Percentiles rank a stretch among this genome's conserved stretches.
Evolutionary conservation across 2,113 vertebrate genomes (phyloP).

Genomic region (Capreolus pygargus): DNA sequence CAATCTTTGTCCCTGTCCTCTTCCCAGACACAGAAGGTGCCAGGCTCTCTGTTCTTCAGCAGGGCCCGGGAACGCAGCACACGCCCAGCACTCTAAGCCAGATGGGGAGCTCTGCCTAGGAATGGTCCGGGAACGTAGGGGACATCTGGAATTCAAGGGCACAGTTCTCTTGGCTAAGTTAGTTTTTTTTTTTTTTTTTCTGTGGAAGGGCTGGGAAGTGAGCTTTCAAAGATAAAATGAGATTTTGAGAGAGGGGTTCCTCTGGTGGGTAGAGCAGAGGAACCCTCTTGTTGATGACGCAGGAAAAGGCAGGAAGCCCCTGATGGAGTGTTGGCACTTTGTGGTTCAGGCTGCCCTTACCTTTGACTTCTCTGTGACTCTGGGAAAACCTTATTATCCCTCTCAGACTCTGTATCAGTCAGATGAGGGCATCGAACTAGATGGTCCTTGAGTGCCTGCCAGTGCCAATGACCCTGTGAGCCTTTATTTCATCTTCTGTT

Average conservation of each 20-base stretch:
- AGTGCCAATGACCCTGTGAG: neutral
- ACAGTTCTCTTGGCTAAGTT: neutral
- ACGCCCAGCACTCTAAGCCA: neutral
- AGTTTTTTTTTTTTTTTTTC: neutral
- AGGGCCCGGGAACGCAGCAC: neutral
- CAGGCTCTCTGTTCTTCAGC: neutral
- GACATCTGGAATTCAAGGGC: conserved; percentile 43
- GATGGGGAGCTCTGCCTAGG: neutral
- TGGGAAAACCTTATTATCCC: neutral
- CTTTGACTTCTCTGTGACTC: neutral
- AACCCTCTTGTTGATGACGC: neutral
- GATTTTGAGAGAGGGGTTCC: neutral
- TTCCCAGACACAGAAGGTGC: neutral
- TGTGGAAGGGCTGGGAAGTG: neutral
- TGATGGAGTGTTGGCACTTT: neutral
- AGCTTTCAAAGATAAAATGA: neutral
- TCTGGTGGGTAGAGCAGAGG: neutral
- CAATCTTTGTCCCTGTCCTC: neutral
- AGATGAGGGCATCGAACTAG: neutral
- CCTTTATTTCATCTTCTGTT: neutral
- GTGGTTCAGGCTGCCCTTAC: neutral
- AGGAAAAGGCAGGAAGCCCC: neutral
- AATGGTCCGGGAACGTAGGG: neutral
- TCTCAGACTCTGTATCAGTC: neutral
- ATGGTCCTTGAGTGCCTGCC: neutral